A percentile compares a stretch with the other conserved stretches of the same genome.
phyloP scores from a whole-genome alignment of 2,797 vertebrate genomes.

The Crax fasciolata region DNA sequence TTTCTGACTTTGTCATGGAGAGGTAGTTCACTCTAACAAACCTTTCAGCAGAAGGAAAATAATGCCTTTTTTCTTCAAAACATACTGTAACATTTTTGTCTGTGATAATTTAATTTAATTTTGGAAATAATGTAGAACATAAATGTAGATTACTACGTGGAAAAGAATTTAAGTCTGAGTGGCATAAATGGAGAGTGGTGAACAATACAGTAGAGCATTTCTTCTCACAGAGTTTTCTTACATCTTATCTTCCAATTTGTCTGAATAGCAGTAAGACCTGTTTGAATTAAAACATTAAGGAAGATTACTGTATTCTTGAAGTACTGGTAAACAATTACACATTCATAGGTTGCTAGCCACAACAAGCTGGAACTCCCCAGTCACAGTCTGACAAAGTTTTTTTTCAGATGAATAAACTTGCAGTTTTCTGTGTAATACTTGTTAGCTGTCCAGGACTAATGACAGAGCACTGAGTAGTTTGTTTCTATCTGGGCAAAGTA shows the following conservation, averaged over 20 bases:
- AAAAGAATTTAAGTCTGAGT: slow-evolving; percentile 38
- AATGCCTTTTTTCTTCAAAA: not conserved
- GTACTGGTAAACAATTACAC: not conserved
- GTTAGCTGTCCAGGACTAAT: not conserved
- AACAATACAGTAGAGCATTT: not conserved
- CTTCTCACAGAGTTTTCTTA: not conserved
- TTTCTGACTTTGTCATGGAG: not conserved
- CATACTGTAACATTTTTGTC: not conserved
- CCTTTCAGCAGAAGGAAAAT: not conserved
- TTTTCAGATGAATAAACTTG: not conserved
- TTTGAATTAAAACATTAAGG: not conserved
- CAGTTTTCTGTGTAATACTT: not conserved
- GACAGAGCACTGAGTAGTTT: not conserved
- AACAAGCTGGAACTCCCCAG: not conserved
- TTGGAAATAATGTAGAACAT: not conserved
- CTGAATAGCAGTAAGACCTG: not conserved
- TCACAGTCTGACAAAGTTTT: not conserved
- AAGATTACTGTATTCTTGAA: not conserved
- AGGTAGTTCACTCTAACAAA: not conserved
- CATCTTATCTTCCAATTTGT: not conserved
- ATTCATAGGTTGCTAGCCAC: not conserved
- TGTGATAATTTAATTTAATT: not conserved
- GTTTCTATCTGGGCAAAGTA: not conserved
- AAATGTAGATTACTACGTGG: not conserved
- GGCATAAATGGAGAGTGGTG: slow-evolving; percentile 10